Evolutionary conservation across 2,888 invertebrate species (phyloP).

Genomic region (Polyploca ridens): DNA sequence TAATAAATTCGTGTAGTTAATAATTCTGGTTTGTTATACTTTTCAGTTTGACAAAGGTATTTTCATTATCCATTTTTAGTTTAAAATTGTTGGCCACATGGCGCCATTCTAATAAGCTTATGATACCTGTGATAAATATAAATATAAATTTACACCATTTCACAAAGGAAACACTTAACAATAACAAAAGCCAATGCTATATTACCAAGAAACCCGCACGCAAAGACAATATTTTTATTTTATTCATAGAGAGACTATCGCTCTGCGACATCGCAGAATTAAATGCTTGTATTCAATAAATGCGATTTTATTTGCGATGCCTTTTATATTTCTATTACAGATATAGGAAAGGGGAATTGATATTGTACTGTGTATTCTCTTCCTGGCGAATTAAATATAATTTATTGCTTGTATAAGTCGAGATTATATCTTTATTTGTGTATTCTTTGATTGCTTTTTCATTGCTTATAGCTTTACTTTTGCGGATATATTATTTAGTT

Average conservation of each 20-base stretch:
- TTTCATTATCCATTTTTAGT: background rate
- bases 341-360: constrained; percentile 60
- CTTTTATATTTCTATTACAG: constrained; percentile 77
- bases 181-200: constrained; percentile 26
- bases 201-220: constrained; percentile 14
- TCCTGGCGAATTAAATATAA: constrained; percentile 59
- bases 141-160: no score
- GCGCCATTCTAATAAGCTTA: no score
- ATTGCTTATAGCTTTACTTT: constrained; percentile 34
- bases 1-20: constrained; percentile 78
- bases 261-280: constrained; percentile 55
- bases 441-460: constrained; percentile 56
- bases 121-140: no score
- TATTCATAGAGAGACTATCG: constrained; percentile 63
- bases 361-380: constrained; percentile 34
- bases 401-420: constrained; percentile 64
- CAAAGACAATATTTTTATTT: constrained; percentile 63
- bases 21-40: constrained; percentile 61
- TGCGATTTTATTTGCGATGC: constrained; percentile 58
- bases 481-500: constrained; percentile 15
- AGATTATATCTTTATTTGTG: constrained; percentile 73
- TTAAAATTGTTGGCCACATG: no score
- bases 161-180: background rate
- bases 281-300: constrained; percentile 74
- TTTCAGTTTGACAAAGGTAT: constrained; percentile 11